Evolutionary conservation across 2,888 invertebrate species (phyloP), one percentile per base, ranked within the genome.

Genomic region (Argyresthia albistria): DNA sequence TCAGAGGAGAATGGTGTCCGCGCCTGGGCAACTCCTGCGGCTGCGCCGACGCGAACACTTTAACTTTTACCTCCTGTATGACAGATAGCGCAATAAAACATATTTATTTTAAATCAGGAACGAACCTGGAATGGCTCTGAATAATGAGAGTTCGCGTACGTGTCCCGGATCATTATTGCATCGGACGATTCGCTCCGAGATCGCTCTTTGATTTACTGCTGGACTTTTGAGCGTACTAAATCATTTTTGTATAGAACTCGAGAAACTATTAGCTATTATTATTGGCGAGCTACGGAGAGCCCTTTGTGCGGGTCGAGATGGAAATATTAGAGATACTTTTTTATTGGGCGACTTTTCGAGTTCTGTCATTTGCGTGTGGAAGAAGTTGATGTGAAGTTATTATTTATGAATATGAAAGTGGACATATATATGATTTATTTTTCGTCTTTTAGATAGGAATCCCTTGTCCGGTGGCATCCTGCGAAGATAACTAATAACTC

Each of bases 261-360:
- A 81, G 80, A 84, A 84, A 87, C 82, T 84, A 87, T 84, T 86
- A 83, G 78, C 77, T 82, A 80, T 83, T 80, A 76, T 80, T 83
- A 82, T 77, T 79, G 75, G 78, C 73, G 69, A 77, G 73, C 75
- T 80, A 76, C 73, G 73, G 71, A 61, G 10, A 58, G 61, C 65
- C 70, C 62, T 75, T 80, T 81, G 76, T 82, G 73, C 64, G 73
- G 67, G 62, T 67, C 66, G 62, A 58, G 60, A 64, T 61, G 62
- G 65, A 62, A 60, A 62, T 58, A 63, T 58, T 43, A 51, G 7
- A 25, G 64, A 69, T 69, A 70, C 67, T 72, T 76, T 77, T 77
- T 79, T 70, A 72, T 70, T 70, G 66, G 61, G 57, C 54, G 62
- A 69, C 66, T 69, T 70, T 66, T 72, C 65, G 65, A 63, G 72